These are phyloP conservation scores for Sesia bembeciformis DNA, from an alignment of 2,888 invertebrate species.

Conservation along the genomic window DNA sequence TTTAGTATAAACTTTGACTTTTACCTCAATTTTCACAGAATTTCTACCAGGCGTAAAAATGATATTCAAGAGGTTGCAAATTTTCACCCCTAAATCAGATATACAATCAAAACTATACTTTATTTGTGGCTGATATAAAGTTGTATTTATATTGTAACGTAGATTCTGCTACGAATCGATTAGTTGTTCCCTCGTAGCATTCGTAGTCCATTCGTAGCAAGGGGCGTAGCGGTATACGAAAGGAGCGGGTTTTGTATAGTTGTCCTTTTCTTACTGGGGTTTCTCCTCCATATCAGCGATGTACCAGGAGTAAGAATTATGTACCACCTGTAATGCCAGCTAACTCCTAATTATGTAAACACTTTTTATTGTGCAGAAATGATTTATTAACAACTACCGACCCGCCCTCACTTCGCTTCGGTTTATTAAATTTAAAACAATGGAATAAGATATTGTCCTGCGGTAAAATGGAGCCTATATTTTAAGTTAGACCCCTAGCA, in stretches of 20 bases:
- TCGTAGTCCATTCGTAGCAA: conserved; percentile 27
- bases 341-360: too few relatives aligned
- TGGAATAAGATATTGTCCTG: too few relatives aligned
- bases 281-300: neutral
- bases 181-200: conserved; percentile 1
- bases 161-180: conserved; percentile 33
- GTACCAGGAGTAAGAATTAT: too few relatives aligned
- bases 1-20: too few relatives aligned
- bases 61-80: conserved; percentile 2
- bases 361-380: too few relatives aligned
- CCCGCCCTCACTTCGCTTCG: too few relatives aligned
- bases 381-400: too few relatives aligned
- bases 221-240: conserved; percentile 25
- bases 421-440: too few relatives aligned
- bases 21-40: neutral
- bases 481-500: too few relatives aligned
- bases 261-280: conserved; percentile 21
- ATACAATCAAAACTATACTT: neutral
- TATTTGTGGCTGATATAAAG: neutral
- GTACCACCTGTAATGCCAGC: too few relatives aligned
- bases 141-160: neutral
- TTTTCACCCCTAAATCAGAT: conserved; percentile 3
- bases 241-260: conserved; percentile 3
- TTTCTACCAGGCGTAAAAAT: conserved; percentile 11
- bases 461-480: too few relatives aligned